Base-by-base conservation (phyloP, 1,140 invertebrate genomes). In the Pomacea maculata region DNA sequence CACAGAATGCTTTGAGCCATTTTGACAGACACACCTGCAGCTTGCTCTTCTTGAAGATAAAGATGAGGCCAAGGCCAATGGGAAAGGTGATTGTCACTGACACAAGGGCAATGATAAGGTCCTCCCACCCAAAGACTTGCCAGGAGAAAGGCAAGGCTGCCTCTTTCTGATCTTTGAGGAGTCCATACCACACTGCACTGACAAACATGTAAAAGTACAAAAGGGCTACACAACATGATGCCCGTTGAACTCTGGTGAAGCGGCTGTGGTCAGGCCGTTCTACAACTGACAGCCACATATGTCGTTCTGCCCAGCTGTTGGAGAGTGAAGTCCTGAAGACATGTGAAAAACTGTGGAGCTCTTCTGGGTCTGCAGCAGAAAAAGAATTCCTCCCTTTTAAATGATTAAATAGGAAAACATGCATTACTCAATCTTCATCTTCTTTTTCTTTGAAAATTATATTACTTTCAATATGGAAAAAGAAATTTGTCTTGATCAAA, bases 181-280 rank as follows among this genome's bases (percentile, higher is more conserved):
- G 29, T 0, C 89, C 89, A 78, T 91, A 91, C 88, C 89, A 91
- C 80, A 90, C 86, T 45, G 88, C 86, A 80, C 89, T 89, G 65
- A 88, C 73, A 67, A 86, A 82, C 85, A 91, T 88, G 75, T 87
- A 88, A 21, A 85, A 83, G 65, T 86, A 89, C 17, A 91, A 79
- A n/a, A 90, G 80, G 0, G 89, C 89, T 14, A 89, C 80, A 75
- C 85, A 86, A 79, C 87, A 87, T 19, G 89, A 88, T n/a, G 85
- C 78, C n/a, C 90, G 80, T 84, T 91, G 89, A 14, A 88, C 85
- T 19, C 90, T 85, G 4, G 89, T 88, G 74, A 91, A 90, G 1
- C 87, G 80, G 75, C 88, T 90, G 75, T 87, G 83, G 14, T 87
- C 85, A 65, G 87, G 87, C 17, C 89, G 83, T 75, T 88, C 84